Base-by-base conservation (phyloP, 2,797 vertebrate species). In the Sebastes cheni region DNA sequence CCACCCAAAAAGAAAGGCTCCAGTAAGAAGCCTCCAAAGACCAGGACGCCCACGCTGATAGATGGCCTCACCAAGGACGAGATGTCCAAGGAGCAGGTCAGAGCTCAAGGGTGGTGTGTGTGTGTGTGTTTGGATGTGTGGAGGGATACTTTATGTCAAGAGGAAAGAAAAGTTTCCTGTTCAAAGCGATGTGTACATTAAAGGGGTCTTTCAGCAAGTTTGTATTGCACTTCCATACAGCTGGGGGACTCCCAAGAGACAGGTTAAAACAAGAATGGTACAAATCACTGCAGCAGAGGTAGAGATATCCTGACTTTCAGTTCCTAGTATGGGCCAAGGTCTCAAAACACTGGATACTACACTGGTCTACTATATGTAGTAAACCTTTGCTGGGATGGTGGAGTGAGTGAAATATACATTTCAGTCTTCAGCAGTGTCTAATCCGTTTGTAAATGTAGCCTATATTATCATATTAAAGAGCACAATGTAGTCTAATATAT, bases 1-100 rank as follows among this genome's bases (percentile, higher is more conserved):
- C 89, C 92, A 8, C 92, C 92, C 3, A 93, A 94, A 83, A 89
- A 54, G 16, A 91, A 89, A 84, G 75, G 77, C 25, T 67, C 66
- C 14, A 52, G 66, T 30, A 52, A 67, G n/a, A 67, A 67, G 27
- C 42, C 65, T n/a, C 10, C 65, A 8, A 67, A 67, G 65, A 18
- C 42, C 1, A 67, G 6, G 3, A 52, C 66, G 11, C 66, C 66
- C 46, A 30, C 46, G 3, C 66, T 67, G 25, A 67, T 67, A 52
- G 66, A 67, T 52, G 66, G 66, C 12, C 29, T 67, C 12, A 52
- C 42, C 42, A 67, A 67, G 46, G 66, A 67, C 18, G 66, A 67
- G 66, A 29, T 67, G 46, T 52, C 66, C 46, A 67, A 67, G 46
- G 66, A 67, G 66, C 66, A 67, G 66, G 66, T 67, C 6, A 52